Base-by-base conservation (phyloP, 2,888 invertebrate genomes). In the Anagyrus pseudococci region DNA sequence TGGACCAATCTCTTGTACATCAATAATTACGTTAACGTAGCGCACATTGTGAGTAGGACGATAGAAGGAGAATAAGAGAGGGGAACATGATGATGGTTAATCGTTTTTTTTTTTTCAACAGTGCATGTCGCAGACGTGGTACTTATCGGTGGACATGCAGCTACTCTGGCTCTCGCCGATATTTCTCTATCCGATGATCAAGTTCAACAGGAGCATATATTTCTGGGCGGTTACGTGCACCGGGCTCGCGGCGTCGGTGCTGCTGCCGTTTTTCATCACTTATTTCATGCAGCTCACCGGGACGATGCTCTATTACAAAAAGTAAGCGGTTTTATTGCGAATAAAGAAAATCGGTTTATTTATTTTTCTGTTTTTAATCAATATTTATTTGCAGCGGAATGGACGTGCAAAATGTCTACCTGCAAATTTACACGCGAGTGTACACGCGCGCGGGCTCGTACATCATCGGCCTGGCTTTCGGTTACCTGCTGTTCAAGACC, bases 61-160 rank as follows among this genome's bases (percentile, higher is more conserved):
- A 46, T 22, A 23, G 1, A 10, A 46, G 8, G 2, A 22, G 15
- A 23, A 2, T 25, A 1, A 48, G 13, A 4, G n/a, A 48, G 17
- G 25, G 15, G 2, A 41, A 29, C 29, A 19, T 13, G 1, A n/a
- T 20, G 4, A 22, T 53, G 19, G n/a, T 1, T 20, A 29, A 55
- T 10, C 41, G 23, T 17, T 43, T 4, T n/a, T 44, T 46, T 25
- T 37, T 26, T 62, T 20, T 10, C 77, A 79, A 40, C 68, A 85
- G 85, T 85, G 85, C 69, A 82, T 85, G 83, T 83, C 83, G 43
- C 85, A 85, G 73, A 83, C 84, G 1, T 85, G 85, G 85, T 85
- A 85, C 67, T 69, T 85, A n/a, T 68, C 76, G 8, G 70, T 72
- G 41, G 77, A 79, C 56, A 78, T 78, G 78, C 78, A 79, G 63